Evolutionary conservation across 2,797 vertebrate genomes (phyloP).

Genomic region (Balearica regulorum): DNA sequence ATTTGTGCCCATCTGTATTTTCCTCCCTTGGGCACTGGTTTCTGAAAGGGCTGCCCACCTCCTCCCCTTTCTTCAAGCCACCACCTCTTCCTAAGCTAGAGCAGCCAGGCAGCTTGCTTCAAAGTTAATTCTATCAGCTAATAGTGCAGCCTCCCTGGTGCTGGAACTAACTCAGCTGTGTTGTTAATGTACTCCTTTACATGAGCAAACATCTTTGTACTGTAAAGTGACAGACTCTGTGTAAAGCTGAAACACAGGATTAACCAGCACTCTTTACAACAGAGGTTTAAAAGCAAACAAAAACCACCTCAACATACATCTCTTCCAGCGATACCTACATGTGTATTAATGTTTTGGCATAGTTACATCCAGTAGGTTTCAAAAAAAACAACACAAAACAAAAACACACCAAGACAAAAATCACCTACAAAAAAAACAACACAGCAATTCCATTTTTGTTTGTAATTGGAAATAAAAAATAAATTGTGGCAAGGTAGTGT

Average conservation of each 20-base stretch:
- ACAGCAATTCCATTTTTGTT: not conserved
- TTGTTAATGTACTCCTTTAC: not conserved
- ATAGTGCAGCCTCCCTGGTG: no score
- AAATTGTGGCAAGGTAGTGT: not conserved
- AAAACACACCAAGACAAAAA: no score
- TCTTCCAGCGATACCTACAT: not conserved
- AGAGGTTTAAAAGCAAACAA: not conserved
- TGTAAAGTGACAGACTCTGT: not conserved
- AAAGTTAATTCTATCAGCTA: not conserved
- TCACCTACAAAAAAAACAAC: no score
- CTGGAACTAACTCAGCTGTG: not conserved
- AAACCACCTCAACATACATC: rapidly evolving
- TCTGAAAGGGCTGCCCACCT: not conserved
- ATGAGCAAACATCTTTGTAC: not conserved
- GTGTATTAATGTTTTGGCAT: no score
- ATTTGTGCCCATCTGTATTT: no score
- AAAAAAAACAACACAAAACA: not conserved
- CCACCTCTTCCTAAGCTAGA: not conserved
- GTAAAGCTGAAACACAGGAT: no score
- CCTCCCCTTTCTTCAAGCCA: not conserved
- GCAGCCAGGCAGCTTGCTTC: not conserved
- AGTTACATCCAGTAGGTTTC: not conserved
- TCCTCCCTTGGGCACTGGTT: not conserved
- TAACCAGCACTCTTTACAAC: not conserved
- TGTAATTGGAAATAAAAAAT: not conserved